Evolutionary conservation across 2,888 invertebrate genomes (phyloP).

Genomic region (Dasysyrphus albostriatus): DNA sequence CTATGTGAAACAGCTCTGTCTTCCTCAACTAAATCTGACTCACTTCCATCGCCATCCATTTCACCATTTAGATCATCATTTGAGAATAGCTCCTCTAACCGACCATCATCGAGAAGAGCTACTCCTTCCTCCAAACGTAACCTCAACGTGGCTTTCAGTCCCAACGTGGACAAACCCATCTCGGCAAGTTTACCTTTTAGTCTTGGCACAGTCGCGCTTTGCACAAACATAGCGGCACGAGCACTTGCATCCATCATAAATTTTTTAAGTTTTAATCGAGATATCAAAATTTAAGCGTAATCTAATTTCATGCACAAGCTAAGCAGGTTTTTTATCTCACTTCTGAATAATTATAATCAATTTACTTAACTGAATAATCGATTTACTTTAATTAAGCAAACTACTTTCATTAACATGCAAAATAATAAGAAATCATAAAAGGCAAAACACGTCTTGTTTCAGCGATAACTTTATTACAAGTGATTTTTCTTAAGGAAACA

Average conservation of each 20-base stretch:
- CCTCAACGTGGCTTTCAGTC: neutral
- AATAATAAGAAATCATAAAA: no score
- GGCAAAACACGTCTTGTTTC: no score
- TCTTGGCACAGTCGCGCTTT: neutral
- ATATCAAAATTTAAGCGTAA: neutral
- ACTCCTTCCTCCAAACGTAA: neutral
- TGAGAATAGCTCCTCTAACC: neutral
- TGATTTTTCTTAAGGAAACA: no score
- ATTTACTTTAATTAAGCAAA: no score
- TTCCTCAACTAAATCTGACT: neutral
- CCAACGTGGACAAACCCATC: constrained; percentile 1
- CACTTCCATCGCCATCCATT: neutral
- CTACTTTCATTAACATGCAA: no score
- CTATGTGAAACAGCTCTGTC: no score
- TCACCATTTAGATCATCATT: neutral
- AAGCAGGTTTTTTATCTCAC: neutral
- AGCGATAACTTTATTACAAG: no score
- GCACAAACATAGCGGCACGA: neutral
- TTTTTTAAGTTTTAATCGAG: neutral
- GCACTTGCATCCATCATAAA: neutral
- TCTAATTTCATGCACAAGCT: neutral
- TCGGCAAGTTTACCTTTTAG: neutral
- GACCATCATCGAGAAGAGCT: constrained; percentile 21
- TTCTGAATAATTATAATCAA: neutral
- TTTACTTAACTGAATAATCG: no score